Base-by-base conservation (phyloP, 2,797 vertebrate species). In the Morelia viridis region DNA sequence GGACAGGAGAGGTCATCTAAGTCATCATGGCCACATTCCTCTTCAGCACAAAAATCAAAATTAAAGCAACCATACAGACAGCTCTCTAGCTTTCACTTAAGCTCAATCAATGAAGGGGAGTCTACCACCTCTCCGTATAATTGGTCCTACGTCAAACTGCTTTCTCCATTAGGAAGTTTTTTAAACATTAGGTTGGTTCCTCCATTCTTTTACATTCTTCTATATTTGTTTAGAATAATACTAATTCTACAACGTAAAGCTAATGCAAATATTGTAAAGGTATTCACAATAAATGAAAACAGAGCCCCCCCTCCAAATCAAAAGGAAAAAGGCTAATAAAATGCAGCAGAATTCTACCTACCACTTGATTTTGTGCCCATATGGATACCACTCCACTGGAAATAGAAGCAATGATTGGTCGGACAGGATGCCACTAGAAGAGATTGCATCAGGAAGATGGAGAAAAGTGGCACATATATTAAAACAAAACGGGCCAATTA, bases 301-400 rank as follows among this genome's bases (percentile, higher is more conserved):
- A 26, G 65, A 87, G 50, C 64, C 0, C 7, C 12, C 4, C 9
- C 9, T 2, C 19, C 31, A 76, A 76, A 56, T 4, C 50, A 31
- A 71, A 46, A 22, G 61, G 8, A 28, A 41, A 7, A 62, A 64
- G 35, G 12, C 13, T 3, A 50, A 3, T 24, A 68, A 95, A 92
- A 91, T 0, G 0, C 88, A 7, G 8, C 10, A 89, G 53, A 89
- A 60, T 91, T 10, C 26, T 95, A 92, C 99, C 96, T 95, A 99
- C 99, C 97, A 99, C 99, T 98, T 99, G 99, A 97, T 99, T 99
- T 97, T 99, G 99, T 92, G 99, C 99, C 99, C 99, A 99, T 90
- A 99, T 99, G 84, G 99, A 99, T 11, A 99, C 99, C 0, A 99
- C 99, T 5, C 99, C 99, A 87, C 99, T 99, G 89, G 99, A 99